Base-by-base conservation (phyloP, 64 coral and sea anemone genomes). In the Actinia equina region DNA sequence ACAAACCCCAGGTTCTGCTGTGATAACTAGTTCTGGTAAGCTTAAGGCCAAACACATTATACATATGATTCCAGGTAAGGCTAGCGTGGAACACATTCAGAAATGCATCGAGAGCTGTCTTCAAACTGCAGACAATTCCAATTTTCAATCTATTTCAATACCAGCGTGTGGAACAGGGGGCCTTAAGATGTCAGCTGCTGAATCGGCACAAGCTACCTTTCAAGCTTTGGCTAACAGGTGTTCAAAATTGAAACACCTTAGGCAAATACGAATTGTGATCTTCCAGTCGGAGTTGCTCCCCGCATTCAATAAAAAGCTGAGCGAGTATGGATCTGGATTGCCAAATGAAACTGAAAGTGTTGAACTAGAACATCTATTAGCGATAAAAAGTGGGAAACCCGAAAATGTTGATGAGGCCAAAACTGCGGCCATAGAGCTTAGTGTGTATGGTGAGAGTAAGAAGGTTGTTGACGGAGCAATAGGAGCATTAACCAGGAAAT, bases 1-100 rank as follows among this genome's bases (percentile, higher is more conserved):
- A 59, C 94, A 95, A 46, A 43, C 20, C 18, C n/a, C 91, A 56
- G 91, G 91, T 22, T 62, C 94, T 20, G 94, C 83, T 17, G 91
- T 96, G 59, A 54, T 90, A 80, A 96, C 94, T 26, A 58, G 45
- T 3, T 88, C 86, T 5, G 90, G 91, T 55, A 52, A 18, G 5
- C 52, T 96, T 7, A 74, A 74, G 11, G 26, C 11, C 1, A 27
- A 41, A 30, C 10, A 4, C 26, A 61, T 85, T 20, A 59, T 85
- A 12, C 89, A 90, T 49, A 77, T 90, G 82, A 65, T 90, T 77
- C 46, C 52, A 59, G 67, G 52, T 22, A 17, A 54, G 4, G 23
- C 46, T 15, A 43, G 22, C 17, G 69, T n/a, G 52, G 6, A 56
- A 27, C 82, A 85, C 20, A 56, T 90, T 20, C 69, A 84, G 49